phyloP scores from a whole-genome alignment of 1,140 invertebrate species.

The Apocrypta bakeri region DNA sequence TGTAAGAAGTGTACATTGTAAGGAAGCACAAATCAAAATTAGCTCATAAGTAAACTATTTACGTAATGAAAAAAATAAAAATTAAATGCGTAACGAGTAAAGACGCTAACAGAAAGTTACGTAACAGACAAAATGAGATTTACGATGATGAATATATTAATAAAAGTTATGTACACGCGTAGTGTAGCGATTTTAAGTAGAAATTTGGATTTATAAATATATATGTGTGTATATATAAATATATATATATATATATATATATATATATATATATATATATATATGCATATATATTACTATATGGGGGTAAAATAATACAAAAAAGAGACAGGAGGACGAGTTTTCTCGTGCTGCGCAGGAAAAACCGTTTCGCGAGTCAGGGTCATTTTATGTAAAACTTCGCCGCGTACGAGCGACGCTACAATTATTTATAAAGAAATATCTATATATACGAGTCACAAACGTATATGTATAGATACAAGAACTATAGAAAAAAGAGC shows the following conservation, averaged over 20 bases:
- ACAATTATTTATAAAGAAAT: neutral
- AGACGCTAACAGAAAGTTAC: neutral
- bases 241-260: neutral
- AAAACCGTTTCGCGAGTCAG: slow-evolving; percentile 55
- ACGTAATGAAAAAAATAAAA: neutral
- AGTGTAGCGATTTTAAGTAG: slow-evolving; percentile 8
- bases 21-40: slow-evolving; percentile 52
- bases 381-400: slow-evolving; percentile 57
- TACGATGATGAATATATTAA: slow-evolving; percentile 3
- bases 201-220: slow-evolving; percentile 39
- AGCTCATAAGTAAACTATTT: slow-evolving; percentile 26
- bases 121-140: slow-evolving; percentile 14
- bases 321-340: neutral
- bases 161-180: slow-evolving; percentile 29
- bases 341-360: neutral
- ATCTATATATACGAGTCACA: neutral
- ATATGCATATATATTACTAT: no score
- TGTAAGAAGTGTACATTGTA: slow-evolving; percentile 46
- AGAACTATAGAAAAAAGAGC: neutral
- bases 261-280: slow-evolving; percentile 15
- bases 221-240: slow-evolving; percentile 21
- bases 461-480: neutral
- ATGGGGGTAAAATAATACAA: neutral
- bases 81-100: neutral
- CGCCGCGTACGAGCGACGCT: neutral